Percentiles rank a stretch among this genome's conserved stretches.
phyloP scores from a whole-genome alignment of 2,113 vertebrate genomes.

The Dromiciops gliroides region DNA sequence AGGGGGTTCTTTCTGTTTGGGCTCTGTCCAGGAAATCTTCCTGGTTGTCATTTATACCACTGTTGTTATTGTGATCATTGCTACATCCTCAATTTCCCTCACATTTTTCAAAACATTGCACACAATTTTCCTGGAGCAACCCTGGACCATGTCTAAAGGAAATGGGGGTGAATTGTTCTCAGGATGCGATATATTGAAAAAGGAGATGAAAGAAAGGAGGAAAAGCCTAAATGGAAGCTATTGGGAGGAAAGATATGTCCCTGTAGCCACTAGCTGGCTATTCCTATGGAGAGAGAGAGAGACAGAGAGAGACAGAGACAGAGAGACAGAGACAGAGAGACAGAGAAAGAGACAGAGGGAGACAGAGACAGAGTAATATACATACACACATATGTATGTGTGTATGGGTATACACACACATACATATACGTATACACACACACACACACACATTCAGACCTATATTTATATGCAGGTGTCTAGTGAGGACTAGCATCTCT shows the following conservation, averaged over 20 bases:
- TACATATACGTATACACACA: background rate
- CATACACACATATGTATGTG: no score
- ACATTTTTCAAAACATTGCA: background rate
- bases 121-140: background rate
- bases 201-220: no score
- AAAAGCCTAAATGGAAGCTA: background rate
- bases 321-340: no score
- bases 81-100: background rate
- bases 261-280: background rate
- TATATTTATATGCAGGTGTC: no score
- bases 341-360: background rate
- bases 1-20: background rate
- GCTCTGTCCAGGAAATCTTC: background rate
- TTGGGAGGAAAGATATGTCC: background rate
- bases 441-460: no score
- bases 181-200: background rate
- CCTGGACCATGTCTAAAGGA: background rate
- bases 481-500: background rate
- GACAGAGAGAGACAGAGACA: no score
- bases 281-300: background rate
- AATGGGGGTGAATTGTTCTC: background rate
- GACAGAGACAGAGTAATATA: no score
- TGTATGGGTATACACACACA: no score
- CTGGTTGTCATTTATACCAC: background rate
- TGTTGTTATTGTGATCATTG: background rate